phyloP scores from a whole-genome alignment of 1,140 invertebrate genomes.

The Elysia chlorotica region DNA sequence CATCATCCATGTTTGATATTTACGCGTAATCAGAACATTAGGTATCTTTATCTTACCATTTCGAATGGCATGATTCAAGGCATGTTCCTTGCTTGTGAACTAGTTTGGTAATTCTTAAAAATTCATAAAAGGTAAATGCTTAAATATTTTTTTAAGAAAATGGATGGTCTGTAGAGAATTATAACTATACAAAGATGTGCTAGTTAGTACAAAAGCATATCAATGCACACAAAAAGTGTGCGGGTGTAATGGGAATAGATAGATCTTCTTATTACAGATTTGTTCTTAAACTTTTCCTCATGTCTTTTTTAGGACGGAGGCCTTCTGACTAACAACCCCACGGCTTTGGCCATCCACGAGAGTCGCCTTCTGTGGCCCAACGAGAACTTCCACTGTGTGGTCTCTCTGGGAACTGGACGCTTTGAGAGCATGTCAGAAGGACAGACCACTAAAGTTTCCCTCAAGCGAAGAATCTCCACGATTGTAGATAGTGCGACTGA shows the following conservation, averaged over 20 bases:
- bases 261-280: no score
- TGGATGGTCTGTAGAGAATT: no score
- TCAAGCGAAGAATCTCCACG: conserved; percentile 82
- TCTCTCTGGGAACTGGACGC: conserved; percentile 86
- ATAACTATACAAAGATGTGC: no score
- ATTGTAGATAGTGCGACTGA: conserved; percentile 90
- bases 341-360: conserved; percentile 87
- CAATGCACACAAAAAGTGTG: no score
- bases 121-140: no score
- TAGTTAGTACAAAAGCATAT: no score
- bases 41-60: conserved; percentile 80
- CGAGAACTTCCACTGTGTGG: conserved; percentile 78
- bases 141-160: no score
- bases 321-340: conserved; percentile 88
- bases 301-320: conserved; percentile 83
- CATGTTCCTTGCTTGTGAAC: no score
- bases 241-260: no score
- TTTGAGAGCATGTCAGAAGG: conserved; percentile 57
- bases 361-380: conserved; percentile 78
- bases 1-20: conserved; percentile 72
- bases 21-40: conserved; percentile 74
- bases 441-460: conserved; percentile 34
- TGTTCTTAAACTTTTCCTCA: no score
- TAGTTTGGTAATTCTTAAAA: no score
- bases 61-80: no score